Evolutionary conservation across 2,113 vertebrate genomes (phyloP), one percentile per base, ranked within the genome.

Genomic region (Macquaria australasica): DNA sequence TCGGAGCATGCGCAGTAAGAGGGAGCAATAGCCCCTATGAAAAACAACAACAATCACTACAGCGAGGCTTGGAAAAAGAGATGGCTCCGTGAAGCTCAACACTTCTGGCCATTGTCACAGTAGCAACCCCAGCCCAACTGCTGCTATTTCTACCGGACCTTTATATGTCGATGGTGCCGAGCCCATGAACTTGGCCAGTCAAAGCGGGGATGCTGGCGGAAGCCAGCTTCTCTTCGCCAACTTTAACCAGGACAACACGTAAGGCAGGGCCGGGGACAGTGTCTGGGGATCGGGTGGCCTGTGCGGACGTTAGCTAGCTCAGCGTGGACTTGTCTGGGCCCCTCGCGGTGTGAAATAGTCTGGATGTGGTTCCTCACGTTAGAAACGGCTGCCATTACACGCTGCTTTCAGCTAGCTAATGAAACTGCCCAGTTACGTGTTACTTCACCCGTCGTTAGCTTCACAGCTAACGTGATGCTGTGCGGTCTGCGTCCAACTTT

Each of bases 231-330:
- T 99, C 87, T 99, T 99, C 96, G 98, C 98, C 94, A 99, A 98
- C 97, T 99, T 99, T 91, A 99, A 99, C 96, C 98, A 99, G 96
- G 98, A 99, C 91, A 98, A 98, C 97, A 99, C 97, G 98, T 99
- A 98, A 97, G 98, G 87, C 92, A 73, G 83, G 92, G 76, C 91
- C 86, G 88, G 78, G 77, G 86, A 74, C 68, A 67, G 85, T 31
- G 88, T 78, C 25, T 50, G 83, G 73, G 84, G 83, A 59, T 43
- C 86, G 66, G 77, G 28, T 16, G 89, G 82, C 92, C 95, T 87
- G 73, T 51, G 74, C 28, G 16, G 16, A 18, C 43, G 86, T 58
- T 86, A 85, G 85, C 82, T 73, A 63, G 71, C 81, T 66, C 31
- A 37, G 10, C 28, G 23, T 60, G 51, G 71, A 50, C 82, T 4